These are phyloP conservation scores for Cyaniris semiargus DNA, from an alignment of 2,888 invertebrate genomes.

Conservation along the genomic window DNA sequence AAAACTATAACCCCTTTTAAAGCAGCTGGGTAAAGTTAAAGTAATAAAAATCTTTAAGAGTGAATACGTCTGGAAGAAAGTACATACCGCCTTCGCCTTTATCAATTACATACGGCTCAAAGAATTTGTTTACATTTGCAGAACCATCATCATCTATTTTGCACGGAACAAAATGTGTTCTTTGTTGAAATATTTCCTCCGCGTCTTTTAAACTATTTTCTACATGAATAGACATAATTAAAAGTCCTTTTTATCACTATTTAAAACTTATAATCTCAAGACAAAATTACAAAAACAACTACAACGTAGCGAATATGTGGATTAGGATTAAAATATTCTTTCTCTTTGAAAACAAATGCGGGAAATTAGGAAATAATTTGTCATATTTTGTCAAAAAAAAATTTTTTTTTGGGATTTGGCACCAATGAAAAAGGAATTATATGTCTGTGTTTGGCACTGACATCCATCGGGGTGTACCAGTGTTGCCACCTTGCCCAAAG, in stretches of 20 bases:
- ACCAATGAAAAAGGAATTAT: too few species aligned
- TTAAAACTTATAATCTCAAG: background rate
- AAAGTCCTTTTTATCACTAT: background rate
- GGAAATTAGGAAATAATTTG: too few species aligned
- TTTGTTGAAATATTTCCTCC: slow-evolving; percentile 58
- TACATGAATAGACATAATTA: slow-evolving; percentile 75
- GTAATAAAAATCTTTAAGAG: background rate
- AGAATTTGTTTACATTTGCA: slow-evolving; percentile 85
- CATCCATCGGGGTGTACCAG: too few species aligned
- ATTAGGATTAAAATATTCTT: too few species aligned
- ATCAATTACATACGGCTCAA: slow-evolving; percentile 81
- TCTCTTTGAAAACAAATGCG: too few species aligned
- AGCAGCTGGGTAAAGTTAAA: too few species aligned
- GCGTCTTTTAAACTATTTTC: slow-evolving; percentile 80
- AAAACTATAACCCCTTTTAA: too few species aligned
- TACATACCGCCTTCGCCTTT: slow-evolving; percentile 73
- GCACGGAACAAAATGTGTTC: slow-evolving; percentile 86
- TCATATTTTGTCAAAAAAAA: too few species aligned
- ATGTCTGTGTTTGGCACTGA: too few species aligned
- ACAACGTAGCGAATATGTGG: too few species aligned
- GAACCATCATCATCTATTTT: slow-evolving; percentile 84
- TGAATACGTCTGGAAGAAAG: background rate
- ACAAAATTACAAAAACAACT: background rate
- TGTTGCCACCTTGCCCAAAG: too few species aligned
- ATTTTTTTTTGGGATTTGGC: too few species aligned